Base-by-base conservation (phyloP, 2,888 invertebrate species). In the Lasioglossum villosulum region DNA sequence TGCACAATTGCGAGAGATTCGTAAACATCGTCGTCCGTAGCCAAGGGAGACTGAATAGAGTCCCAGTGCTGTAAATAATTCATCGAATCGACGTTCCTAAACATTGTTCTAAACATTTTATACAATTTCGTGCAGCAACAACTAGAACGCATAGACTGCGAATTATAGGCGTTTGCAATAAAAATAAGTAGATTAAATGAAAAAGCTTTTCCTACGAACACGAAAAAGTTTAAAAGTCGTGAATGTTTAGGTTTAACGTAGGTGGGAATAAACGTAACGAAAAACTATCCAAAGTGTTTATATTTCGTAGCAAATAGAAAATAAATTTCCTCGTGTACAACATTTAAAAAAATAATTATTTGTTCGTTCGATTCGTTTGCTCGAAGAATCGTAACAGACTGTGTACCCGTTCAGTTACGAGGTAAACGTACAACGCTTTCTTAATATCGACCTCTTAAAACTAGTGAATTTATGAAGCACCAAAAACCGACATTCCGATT, bases 1-100 rank as follows among this genome's bases (percentile, higher is more conserved):
- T 75, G 82, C 88, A 86, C 86, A 88, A 88, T 90, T 84, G 86
- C 68, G 73, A 79, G 75, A 52, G 83, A 90, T 88, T 83, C 90
- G 90, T 85, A 88, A 88, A 88, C 86, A 88, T 78, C 78, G 77
- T 66, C 39, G 63, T 66, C 63, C 63, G 68, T 68, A 37, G 34
- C 66, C 73, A 52, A 68, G 56, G 42, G 52, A 39, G 23, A 68
- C 59, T 56, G 81, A 88, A 89, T 89, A 75, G 77, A 59, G 45
- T 74, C 78, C 78, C 75, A 74, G 73, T 78, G 59, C 73, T 14
- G 70, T 76, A 75, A 78, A 82, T 82, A 80, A 86, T 87, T 86
- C 80, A 75, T 39, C 12, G n/a, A 70, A 12, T 39, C 39, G n/a
- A 39, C 70, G n/a, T 39, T 39, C 5, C 39, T 39, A 39, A 70